Evolutionary conservation across 2,113 vertebrate genomes (phyloP).

Genomic region (Macrotus californicus): DNA sequence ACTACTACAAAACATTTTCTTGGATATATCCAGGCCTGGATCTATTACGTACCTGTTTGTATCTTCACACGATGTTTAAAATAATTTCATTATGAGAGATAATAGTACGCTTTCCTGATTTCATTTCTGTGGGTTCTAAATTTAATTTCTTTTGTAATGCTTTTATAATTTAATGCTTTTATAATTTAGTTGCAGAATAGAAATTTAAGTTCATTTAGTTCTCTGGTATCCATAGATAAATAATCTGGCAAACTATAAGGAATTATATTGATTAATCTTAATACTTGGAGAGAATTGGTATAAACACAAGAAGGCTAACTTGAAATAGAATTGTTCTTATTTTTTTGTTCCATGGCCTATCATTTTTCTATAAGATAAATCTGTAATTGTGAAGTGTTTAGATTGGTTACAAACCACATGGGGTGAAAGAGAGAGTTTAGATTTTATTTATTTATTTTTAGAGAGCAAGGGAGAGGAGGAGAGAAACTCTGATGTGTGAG

Average conservation of each 20-base stretch:
- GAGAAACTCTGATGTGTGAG: too few relatives aligned
- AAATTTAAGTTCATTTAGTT: background rate
- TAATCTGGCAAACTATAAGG: slow-evolving; percentile 5
- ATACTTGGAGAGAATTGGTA: background rate
- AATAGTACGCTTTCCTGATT: background rate
- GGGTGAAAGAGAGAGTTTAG: background rate
- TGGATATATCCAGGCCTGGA: background rate
- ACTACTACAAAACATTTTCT: background rate
- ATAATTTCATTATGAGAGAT: background rate
- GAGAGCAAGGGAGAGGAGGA: too few relatives aligned
- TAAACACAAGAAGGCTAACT: background rate
- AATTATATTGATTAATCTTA: background rate
- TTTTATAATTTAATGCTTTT: slow-evolving; percentile 30
- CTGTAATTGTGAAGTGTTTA: background rate
- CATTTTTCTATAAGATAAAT: background rate
- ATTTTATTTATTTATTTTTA: too few relatives aligned
- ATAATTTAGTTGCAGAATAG: slow-evolving; percentile 19
- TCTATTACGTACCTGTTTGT: background rate
- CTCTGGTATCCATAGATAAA: background rate
- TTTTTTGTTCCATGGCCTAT: background rate
- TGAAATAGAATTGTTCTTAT: background rate
- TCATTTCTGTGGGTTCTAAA: background rate
- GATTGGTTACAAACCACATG: background rate
- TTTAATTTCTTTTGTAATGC: background rate
- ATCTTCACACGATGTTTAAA: background rate